Percentiles rank a stretch among this genome's conserved stretches.
Evolutionary conservation across 2,888 invertebrate species (phyloP).

Genomic region (Pseudoips prasinana): DNA sequence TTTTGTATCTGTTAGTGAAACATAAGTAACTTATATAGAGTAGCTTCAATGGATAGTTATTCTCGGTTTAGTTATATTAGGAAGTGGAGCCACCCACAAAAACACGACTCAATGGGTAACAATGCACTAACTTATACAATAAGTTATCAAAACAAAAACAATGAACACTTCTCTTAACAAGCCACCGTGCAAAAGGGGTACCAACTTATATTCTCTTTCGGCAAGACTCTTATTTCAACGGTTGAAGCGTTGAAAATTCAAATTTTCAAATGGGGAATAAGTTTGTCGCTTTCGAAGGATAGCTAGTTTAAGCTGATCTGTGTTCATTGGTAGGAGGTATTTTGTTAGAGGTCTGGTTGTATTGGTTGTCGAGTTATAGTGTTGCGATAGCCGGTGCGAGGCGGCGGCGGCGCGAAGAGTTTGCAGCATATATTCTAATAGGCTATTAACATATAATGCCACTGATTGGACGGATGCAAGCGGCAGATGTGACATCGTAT

Average conservation of each 20-base stretch:
- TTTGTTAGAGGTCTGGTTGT: conserved; percentile 32
- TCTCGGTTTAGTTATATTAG: conserved; percentile 1
- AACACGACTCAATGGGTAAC: conserved; percentile 50
- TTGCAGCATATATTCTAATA: conserved; percentile 77
- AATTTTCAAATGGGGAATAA: conserved; percentile 9
- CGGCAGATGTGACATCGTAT: conserved; percentile 68
- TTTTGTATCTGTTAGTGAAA: conserved; percentile 31
- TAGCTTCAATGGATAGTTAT: no score
- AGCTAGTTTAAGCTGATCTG: conserved; percentile 44
- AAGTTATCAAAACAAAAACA: conserved; percentile 57
- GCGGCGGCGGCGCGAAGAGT: conserved; percentile 59
- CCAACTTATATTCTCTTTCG: conserved; percentile 25
- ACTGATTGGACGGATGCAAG: conserved; percentile 83
- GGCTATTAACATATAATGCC: conserved; percentile 81
- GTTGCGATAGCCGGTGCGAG: conserved; percentile 47
- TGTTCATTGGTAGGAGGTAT: conserved; percentile 9
- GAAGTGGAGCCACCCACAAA: conserved; percentile 41
- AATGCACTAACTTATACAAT: conserved; percentile 48
- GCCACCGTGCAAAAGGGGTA: conserved; percentile 54
- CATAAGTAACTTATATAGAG: conserved; percentile 24
- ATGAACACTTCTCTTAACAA: conserved; percentile 64
- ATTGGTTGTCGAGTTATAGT: conserved; percentile 41
- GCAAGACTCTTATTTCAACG: conserved; percentile 14
- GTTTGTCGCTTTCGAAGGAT: conserved; percentile 34
- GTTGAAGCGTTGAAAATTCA: conserved; percentile 25